Evolutionary conservation across 1,140 invertebrate genomes (phyloP), one percentile per base, ranked within the genome.

Genomic region (Callitettix versicolor): DNA sequence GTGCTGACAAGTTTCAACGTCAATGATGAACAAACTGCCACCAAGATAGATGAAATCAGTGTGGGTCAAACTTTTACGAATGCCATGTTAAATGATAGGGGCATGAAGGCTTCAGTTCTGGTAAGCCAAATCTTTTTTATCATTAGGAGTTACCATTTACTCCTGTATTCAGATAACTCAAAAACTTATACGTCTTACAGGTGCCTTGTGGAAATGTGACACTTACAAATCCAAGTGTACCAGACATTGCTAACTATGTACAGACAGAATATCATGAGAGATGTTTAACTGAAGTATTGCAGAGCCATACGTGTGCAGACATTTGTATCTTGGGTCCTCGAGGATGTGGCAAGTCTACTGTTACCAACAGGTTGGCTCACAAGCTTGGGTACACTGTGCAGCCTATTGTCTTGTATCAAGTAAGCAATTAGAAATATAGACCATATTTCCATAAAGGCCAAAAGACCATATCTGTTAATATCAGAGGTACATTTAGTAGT

Each of bases 311-410:
- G 55, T 78, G 81, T 6, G 77, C 76, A 2, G 94, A 98, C 73
- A 83, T 95, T 63, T 95, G 92, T 69, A 65, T 98, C 6, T 76
- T 96, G 62, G 94, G 95, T 51, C 82, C 89, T 42, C 83, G 85
- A 72, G 93, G 94, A 20, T 91, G 91, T 68, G 95, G 95, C 9
- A 98, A 98, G 73, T 90, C 85, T 59, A 79, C 84, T 2, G 70
- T 92, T 11, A 77, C 93, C 0, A 73, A 78, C 26, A 80, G 88
- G 68, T 76, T 98, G 59, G 84, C 91, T 0, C 70, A 80, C 40
- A 64, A 84, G 48, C 71, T 95, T 2, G 81, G 82, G 12, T 91
- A 92, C 64, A 75, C 84, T 53, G 71, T 88, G 26, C 91, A 95
- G 68, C 88, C 87, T 12, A 86, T 98, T 68, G 85, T 95, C 56